Percentiles rank a stretch among this genome's conserved stretches.
Conservation (phyloP, 2,113 vertebrate species). For the Sebastes schlegelii region DNA sequence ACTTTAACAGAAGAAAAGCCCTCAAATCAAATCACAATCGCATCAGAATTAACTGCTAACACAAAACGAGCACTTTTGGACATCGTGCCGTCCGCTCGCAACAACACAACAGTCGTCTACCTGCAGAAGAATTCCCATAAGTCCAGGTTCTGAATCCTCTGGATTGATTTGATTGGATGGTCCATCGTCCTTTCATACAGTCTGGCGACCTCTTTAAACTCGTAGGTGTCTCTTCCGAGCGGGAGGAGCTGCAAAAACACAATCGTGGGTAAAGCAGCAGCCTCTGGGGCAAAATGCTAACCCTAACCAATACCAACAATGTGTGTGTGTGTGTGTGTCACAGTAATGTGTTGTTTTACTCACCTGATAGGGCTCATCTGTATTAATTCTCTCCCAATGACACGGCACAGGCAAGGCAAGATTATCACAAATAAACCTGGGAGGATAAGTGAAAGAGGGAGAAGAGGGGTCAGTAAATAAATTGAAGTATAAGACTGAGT, state of each 20-base stretch:
- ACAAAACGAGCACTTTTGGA: background rate
- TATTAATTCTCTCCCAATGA: constrained; percentile 96
- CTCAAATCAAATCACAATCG: background rate
- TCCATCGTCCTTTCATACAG: constrained; percentile 95
- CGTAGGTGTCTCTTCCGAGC: constrained; percentile 91
- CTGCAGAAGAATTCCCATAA: constrained; percentile 99
- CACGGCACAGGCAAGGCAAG: constrained; percentile 92
- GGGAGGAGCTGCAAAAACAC: constrained; percentile 80
- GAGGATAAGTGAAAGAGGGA: constrained; percentile 50
- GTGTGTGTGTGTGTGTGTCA: background rate
- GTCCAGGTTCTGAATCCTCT: constrained; percentile 97
- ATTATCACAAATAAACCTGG: constrained; percentile 96
- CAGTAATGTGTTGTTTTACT: constrained; percentile 8
- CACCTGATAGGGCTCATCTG: constrained; percentile 94
- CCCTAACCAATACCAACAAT: background rate
- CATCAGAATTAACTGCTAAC: background rate
- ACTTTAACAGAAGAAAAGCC: background rate
- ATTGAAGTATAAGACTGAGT: background rate
- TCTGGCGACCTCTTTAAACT: constrained; percentile 93
- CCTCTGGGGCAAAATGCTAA: background rate
- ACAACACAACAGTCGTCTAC: constrained; percentile 72
- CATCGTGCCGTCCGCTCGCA: background rate
- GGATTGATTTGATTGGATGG: constrained; percentile 92
- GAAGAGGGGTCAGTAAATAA: background rate
- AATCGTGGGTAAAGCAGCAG: background rate